Conservation (phyloP, 2,113 vertebrate genomes). For the Lepus americanus region DNA sequence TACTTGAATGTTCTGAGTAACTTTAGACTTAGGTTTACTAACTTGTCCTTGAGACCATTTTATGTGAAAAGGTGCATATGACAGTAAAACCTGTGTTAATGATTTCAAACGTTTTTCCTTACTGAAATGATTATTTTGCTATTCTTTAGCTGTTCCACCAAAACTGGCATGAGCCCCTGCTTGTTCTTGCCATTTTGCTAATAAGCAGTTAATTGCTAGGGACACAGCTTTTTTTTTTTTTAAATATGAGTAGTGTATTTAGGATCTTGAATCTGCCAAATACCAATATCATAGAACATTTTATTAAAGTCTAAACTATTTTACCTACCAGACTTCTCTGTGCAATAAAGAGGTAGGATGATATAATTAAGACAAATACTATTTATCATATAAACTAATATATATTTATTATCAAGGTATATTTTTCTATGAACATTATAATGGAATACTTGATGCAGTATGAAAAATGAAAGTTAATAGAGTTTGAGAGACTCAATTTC, state of each 20-base stretch:
- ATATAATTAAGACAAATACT: conserved; percentile 5
- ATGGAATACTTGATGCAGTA: neutral
- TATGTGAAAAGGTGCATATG: neutral
- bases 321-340: neutral
- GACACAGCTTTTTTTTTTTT: neutral
- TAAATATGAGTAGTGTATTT: neutral
- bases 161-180: neutral
- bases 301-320: neutral
- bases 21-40: neutral
- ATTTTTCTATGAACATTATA: neutral
- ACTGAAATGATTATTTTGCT: neutral
- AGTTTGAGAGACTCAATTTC: neutral
- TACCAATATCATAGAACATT: neutral
- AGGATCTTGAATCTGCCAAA: neutral
- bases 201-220: conserved; percentile 33
- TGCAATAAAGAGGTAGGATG: neutral
- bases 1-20: conserved; percentile 8
- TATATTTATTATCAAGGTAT: neutral
- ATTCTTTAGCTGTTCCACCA: neutral
- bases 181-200: neutral
- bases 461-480: neutral
- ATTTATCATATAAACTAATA: neutral
- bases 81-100: neutral
- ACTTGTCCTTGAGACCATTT: neutral
- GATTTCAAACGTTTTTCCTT: neutral